These are phyloP conservation scores for Lithophane leautieri DNA, from an alignment of 2,888 invertebrate genomes.

Conservation along the genomic window DNA sequence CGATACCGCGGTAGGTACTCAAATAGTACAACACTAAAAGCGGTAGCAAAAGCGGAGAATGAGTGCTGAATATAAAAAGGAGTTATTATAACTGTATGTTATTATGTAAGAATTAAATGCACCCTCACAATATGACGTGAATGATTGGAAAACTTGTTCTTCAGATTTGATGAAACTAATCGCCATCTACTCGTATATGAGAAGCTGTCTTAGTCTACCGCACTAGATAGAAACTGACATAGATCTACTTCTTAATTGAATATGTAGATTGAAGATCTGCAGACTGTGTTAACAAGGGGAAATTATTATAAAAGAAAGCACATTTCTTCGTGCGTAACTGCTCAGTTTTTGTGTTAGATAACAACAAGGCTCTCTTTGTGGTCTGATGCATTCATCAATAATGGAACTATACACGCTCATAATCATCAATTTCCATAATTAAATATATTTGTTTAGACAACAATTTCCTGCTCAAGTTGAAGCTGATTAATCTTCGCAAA, in stretches of 20 bases:
- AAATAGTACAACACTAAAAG: constrained; percentile 40
- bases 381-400: constrained; percentile 46
- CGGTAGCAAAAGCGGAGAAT: constrained; percentile 65
- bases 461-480: constrained; percentile 63
- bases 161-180: constrained; percentile 16
- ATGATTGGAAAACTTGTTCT: constrained; percentile 10
- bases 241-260: constrained; percentile 24
- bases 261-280: constrained; percentile 48
- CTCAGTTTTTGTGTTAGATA: constrained; percentile 55
- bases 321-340: constrained; percentile 29
- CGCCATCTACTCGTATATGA: not conserved
- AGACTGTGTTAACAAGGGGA: constrained; percentile 29
- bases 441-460: constrained; percentile 63
- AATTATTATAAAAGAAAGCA: constrained; percentile 60
- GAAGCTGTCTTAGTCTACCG: not conserved
- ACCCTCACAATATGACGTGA: constrained; percentile 2
- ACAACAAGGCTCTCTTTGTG: constrained; percentile 28
- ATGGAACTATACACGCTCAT: constrained; percentile 43
- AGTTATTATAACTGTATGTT: constrained; percentile 59
- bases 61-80: constrained; percentile 73
- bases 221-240: constrained; percentile 21
- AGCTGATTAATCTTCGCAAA: constrained; percentile 66
- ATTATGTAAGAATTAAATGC: constrained; percentile 58
- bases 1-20: constrained; percentile 24
- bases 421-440: constrained; percentile 49